phyloP scores from a whole-genome alignment of 2,888 invertebrate species.

The Phyllotreta striolata region DNA sequence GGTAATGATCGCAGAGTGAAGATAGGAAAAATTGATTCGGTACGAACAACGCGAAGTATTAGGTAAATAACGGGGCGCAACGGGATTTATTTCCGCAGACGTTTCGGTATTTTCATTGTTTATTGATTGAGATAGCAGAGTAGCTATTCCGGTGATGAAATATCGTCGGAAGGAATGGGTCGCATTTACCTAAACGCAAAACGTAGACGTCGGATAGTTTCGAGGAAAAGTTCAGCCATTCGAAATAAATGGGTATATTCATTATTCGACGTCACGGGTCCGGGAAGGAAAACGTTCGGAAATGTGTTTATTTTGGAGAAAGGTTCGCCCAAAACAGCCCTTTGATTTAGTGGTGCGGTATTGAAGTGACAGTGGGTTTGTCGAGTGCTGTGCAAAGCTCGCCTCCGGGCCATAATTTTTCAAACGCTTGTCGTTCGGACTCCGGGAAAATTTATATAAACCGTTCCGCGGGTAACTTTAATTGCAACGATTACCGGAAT shows the following conservation, averaged over 20 bases:
- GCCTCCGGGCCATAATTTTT: slow-evolving; percentile 54
- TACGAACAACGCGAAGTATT: too few relatives aligned
- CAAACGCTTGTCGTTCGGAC: slow-evolving; percentile 42
- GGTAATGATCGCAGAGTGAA: too few relatives aligned
- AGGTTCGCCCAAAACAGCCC: slow-evolving; percentile 44
- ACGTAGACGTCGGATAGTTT: slow-evolving; percentile 32
- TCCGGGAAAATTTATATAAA: slow-evolving; percentile 37
- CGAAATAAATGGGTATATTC: slow-evolving; percentile 40
- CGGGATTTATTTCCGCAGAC: neutral
- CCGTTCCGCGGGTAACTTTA: slow-evolving; percentile 35
- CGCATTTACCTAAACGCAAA: slow-evolving; percentile 31
- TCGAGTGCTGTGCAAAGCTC: slow-evolving; percentile 52
- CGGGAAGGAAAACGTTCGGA: slow-evolving; percentile 41
- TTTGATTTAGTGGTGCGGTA: slow-evolving; percentile 59
- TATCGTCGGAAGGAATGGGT: slow-evolving; percentile 20
- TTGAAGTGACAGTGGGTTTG: slow-evolving; percentile 60
- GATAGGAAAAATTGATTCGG: too few relatives aligned
- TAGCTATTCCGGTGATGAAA: slow-evolving; percentile 19
- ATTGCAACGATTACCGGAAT: slow-evolving; percentile 36
- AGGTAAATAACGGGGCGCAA: too few relatives aligned
- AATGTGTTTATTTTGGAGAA: slow-evolving; percentile 53
- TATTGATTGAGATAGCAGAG: neutral
- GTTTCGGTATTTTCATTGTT: neutral
- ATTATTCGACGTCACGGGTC: slow-evolving; percentile 42
- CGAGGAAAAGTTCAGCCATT: slow-evolving; percentile 33